Base-by-base conservation (phyloP, 2,797 vertebrate genomes). In the Heterohyrax brucei region DNA sequence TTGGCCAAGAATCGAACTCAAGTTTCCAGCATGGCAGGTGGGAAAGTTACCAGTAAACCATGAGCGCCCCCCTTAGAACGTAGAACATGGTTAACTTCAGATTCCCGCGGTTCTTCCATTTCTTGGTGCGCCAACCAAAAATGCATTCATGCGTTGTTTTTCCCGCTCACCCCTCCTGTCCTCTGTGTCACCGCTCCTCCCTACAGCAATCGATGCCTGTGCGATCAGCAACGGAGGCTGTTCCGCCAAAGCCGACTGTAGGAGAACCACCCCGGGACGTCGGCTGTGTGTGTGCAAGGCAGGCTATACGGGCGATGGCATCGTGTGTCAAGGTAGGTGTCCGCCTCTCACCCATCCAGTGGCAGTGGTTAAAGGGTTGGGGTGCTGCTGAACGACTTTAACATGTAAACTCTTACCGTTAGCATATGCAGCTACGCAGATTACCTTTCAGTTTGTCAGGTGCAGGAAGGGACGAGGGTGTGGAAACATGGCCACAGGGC, bases 251-350 rank as follows among this genome's bases (percentile, higher is more conserved):
- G 99, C 99, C 0, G 94, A 99, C 88, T 99, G 99, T 96, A 99
- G 99, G 89, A 98, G 98, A 96, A 99, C 99, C 3, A 98, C 95
- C 0, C 99, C 99, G 0, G 99, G 99, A 56, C 98, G 86, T 0
- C 98, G 99, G 87, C 94, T 70, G 0, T 99, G 99, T 0, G 3
- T 98, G 62, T 99, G 99, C 97, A 97, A 85, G 0, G 5, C 81
- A 0, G 99, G 99, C 0, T 99, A 99, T 94, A 76, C 91, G 0
- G 99, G 99, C 0, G 99, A 99, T 0, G 99, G 99, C 22, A 97
- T 99, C 1, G 98, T 99, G 93, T 99, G 99, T 96, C 62, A 99
- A 0, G 99, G 99, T 99, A 94, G 91, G 99, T 91, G 0, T 66
- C 70, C 33, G 0, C 1, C 44, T 46, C 48, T 39, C 46, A 2